Base-by-base conservation (phyloP, 2,113 vertebrate genomes). In the Chlamydotis undulata region DNA sequence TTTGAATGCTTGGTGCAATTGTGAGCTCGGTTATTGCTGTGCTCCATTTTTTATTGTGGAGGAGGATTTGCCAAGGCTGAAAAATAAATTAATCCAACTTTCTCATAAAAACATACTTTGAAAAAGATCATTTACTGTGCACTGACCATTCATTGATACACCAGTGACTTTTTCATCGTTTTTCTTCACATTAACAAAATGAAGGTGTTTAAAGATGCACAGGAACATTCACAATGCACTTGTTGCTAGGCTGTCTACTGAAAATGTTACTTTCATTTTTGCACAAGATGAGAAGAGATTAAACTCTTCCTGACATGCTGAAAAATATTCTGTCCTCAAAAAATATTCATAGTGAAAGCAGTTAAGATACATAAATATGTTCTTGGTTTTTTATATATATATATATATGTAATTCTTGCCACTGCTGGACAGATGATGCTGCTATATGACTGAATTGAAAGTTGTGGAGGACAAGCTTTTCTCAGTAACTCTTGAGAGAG, bases 1-100 rank as follows among this genome's bases (percentile, higher is more conserved):
- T 94, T 56, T 82, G 53, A 43, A 21, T 89, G 22, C 7, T 41
- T 85, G 31, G 19, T 87, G n/a, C 79, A 85, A 77, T 41, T 83
- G 53, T 87, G 67, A 90, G 59, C n/a, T 65, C 19, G 55, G 0
- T 92, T 90, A 71, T 73, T 87, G 26, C 31, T 47, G 31, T 88
- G 67, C 28, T 82, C 29, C 7, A 3, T 15, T 89, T 84, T 91
- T 83, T 77, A 65, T 76, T 33, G 21, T 61, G 33, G 50, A 82
- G 25, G 31, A 87, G n/a, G 25, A 61, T 85, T 89, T 90, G 4
- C 17, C 50, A 69, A 69, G 59, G 41, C 75, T 91, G 67, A 73
- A 93, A 93, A 84, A 76, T 17, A 85, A 87, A 94, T 91, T 90
- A 89, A 82, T 94, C 71, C 45, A 60, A 69, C 49, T 89, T 96